Percentiles rank a stretch among this genome's conserved stretches.
Conservation (phyloP, 92 coral and sea anemone genomes). For the Phenganax stokvisi region DNA sequence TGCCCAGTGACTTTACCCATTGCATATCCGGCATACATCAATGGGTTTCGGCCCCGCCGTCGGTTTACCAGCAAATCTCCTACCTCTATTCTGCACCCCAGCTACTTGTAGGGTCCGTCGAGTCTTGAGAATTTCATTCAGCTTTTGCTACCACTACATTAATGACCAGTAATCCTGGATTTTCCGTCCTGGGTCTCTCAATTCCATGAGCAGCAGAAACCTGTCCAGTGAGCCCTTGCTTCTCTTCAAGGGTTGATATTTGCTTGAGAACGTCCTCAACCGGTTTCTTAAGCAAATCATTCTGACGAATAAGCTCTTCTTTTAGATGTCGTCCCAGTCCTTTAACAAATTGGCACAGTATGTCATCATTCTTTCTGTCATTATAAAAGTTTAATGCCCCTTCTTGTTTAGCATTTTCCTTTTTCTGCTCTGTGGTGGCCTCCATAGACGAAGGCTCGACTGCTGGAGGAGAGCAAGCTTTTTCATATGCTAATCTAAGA, state of each 20-base stretch:
- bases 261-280: slow-evolving; percentile 7
- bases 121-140: slow-evolving; percentile 33
- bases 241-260: background rate
- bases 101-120: slow-evolving; percentile 14
- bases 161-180: background rate
- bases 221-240: background rate
- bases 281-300: slow-evolving; percentile 33
- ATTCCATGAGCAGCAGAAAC: background rate
- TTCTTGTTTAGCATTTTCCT: slow-evolving; percentile 36
- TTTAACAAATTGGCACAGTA: slow-evolving; percentile 47
- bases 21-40: slow-evolving; percentile 43
- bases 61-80: slow-evolving; percentile 23
- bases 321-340: slow-evolving; percentile 43
- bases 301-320: slow-evolving; percentile 46
- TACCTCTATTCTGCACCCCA: slow-evolving; percentile 41
- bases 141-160: slow-evolving; percentile 25
- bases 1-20: slow-evolving; percentile 46
- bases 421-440: slow-evolving; percentile 38
- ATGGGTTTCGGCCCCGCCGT: slow-evolving; percentile 45
- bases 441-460: slow-evolving; percentile 38
- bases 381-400: slow-evolving; percentile 40
- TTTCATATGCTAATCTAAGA: slow-evolving; percentile 42
- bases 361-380: slow-evolving; percentile 42
- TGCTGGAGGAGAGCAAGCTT: slow-evolving; percentile 45
- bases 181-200: too few relatives aligned